phyloP scores from a whole-genome alignment of 1,140 invertebrate species.

The Zaprionus lachaisei region DNA sequence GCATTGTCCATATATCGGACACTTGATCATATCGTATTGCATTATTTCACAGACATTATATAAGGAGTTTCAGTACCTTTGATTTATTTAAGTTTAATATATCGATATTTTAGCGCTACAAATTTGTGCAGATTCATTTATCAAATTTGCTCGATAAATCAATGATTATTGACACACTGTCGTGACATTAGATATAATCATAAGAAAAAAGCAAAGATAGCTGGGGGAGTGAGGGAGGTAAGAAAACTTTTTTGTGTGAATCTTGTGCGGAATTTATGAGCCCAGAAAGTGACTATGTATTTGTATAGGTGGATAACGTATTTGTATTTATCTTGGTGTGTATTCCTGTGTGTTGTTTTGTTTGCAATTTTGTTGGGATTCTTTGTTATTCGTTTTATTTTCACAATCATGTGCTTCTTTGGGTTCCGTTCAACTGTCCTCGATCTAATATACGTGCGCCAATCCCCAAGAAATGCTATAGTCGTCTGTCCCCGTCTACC shows the following conservation, averaged over 20 bases:
- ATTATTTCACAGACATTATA: too few species aligned
- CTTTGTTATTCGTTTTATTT: conserved; percentile 74
- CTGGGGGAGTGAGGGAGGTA: background rate
- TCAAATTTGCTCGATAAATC: background rate
- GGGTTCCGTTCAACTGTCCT: conserved; percentile 42
- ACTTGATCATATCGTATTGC: too few species aligned
- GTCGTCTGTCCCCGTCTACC: background rate
- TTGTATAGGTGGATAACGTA: conserved; percentile 6
- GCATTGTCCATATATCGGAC: too few species aligned
- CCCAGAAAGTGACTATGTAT: conserved; percentile 29
- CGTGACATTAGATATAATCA: conserved; percentile 21
- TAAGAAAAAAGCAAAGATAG: background rate
- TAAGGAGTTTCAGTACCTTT: background rate
- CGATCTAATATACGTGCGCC: conserved; percentile 19
- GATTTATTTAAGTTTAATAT: background rate
- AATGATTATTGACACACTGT: conserved; percentile 57
- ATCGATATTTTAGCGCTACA: background rate
- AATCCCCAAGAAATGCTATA: conserved; percentile 19
- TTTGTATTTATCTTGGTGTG: conserved; percentile 15
- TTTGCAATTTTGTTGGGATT: conserved; percentile 46
- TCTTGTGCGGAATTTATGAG: conserved; percentile 63
- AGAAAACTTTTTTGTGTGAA: conserved; percentile 40
- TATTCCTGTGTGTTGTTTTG: conserved; percentile 25
- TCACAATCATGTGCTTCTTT: conserved; percentile 78
- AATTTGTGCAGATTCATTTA: background rate